Base-by-base conservation (phyloP, 2,797 vertebrate species). In the Galago senegalensis region DNA sequence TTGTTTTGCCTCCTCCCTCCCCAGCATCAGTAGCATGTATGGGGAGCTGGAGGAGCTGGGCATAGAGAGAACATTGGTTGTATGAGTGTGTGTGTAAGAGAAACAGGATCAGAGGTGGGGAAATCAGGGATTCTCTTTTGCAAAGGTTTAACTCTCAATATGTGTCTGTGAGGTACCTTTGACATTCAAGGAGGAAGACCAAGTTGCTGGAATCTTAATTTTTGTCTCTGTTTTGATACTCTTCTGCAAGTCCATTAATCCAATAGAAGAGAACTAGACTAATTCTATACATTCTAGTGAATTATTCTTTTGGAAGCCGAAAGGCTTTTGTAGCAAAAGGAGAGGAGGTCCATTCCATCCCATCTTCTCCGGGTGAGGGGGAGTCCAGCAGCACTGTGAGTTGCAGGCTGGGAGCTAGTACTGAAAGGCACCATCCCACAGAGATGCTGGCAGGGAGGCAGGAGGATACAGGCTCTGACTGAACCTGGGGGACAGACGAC, bases 201-300 rank as follows among this genome's bases (percentile, higher is more conserved):
- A 85, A 72, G 18, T 88, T 88, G 53, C 73, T 86, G 63, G 25
- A 85, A 91, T 91, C 79, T 93, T 60, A 65, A 43, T 46, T 82
- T 89, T 83, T 82, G 23, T 81, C 8, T 92, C 27, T 94, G 53
- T 82, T 84, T 93, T 73, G 86, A 87, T 77, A 91, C n/a, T 31
- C n/a, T 82, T 95, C 40, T 89, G 56, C 93, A 97, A 79, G 69
- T 91, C 60, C 65, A 89, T 60, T 81, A 53, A 77, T 67, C 25
- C 40, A 86, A 77, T 53, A 91, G 69, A 63, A 79, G 93, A 65
- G 20, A 92, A 88, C 65, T 87, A 96, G n/a, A 87, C 53, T 34
- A 73, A 67, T 9, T 86, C 25, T 91, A 10, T 77, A 16, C 25
- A 86, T n/a, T 88, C 61, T 88, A 34, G n/a, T 77, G 67, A 87